These are phyloP conservation scores for Gobius niger DNA, from an alignment of 2,113 vertebrate genomes.

Conservation along the genomic window DNA sequence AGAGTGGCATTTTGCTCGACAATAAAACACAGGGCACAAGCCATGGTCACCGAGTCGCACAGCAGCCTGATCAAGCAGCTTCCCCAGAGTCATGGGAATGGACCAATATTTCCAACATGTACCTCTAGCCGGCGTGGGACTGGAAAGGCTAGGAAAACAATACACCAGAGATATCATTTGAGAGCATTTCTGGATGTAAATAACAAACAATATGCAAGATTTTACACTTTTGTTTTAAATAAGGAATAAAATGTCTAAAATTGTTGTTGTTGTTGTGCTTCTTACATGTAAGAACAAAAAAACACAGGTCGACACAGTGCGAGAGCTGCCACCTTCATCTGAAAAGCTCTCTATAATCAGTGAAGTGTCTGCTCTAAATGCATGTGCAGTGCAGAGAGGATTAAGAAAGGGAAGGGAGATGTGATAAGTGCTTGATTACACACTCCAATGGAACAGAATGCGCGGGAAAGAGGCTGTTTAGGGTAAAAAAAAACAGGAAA, in stretches of 20 bases:
- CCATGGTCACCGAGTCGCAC: constrained; percentile 34
- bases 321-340: constrained; percentile 22
- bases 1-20: constrained; percentile 45
- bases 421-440: constrained; percentile 25
- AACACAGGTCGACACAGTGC: constrained; percentile 1
- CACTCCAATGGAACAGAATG: constrained; percentile 14
- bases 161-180: neutral
- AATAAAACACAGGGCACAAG: constrained; percentile 27
- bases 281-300: neutral
- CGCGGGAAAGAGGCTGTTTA: neutral
- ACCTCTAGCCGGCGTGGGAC: neutral
- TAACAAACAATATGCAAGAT: neutral
- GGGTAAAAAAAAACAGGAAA: neutral
- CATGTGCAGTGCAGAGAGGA: constrained; percentile 29
- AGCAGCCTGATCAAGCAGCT: constrained; percentile 5
- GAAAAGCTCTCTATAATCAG: constrained; percentile 21
- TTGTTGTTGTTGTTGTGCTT: neutral
- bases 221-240: too few species aligned
- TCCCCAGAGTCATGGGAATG: constrained; percentile 5
- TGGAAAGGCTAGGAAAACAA: constrained; percentile 13
- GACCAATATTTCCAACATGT: constrained; percentile 17
- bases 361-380: constrained; percentile 26
- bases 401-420: constrained; percentile 15
- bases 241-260: too few species aligned
- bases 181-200: too few species aligned